Conservation (phyloP, 2,888 invertebrate genomes). For the Temnothorax unifasciatus region DNA sequence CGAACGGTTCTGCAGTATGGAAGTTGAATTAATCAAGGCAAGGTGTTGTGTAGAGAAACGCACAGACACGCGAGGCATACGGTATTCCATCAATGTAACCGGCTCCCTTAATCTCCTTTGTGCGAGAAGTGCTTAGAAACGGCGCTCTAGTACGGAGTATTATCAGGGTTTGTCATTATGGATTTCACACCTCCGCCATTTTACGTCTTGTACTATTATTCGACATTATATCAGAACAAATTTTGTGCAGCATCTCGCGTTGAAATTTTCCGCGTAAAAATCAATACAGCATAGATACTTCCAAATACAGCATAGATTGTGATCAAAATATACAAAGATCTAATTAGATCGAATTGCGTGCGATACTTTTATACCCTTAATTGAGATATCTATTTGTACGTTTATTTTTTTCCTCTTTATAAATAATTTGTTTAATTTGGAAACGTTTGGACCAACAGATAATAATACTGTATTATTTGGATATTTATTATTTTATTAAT, state of each 20-base stretch:
- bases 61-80: slow-evolving; percentile 42
- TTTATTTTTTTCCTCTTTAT: background rate
- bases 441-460: background rate
- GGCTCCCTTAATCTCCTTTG: slow-evolving; percentile 42
- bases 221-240: background rate
- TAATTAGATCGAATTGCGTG: background rate
- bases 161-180: slow-evolving; percentile 30
- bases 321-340: background rate
- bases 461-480: background rate
- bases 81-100: slow-evolving; percentile 41
- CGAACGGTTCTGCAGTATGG: slow-evolving; percentile 8
- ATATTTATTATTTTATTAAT: background rate
- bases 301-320: too few species aligned
- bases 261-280: background rate
- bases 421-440: background rate
- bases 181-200: background rate
- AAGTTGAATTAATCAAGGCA: slow-evolving; percentile 50
- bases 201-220: background rate
- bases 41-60: slow-evolving; percentile 29
- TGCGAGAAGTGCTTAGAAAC: slow-evolving; percentile 18
- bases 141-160: background rate
- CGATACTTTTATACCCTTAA: background rate
- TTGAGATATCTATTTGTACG: too few species aligned
- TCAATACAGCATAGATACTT: too few species aligned
- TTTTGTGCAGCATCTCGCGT: background rate